Evolutionary conservation across 2,113 vertebrate genomes (phyloP), one percentile per base, ranked within the genome.

Genomic region (Leptodactylus fuscus): DNA sequence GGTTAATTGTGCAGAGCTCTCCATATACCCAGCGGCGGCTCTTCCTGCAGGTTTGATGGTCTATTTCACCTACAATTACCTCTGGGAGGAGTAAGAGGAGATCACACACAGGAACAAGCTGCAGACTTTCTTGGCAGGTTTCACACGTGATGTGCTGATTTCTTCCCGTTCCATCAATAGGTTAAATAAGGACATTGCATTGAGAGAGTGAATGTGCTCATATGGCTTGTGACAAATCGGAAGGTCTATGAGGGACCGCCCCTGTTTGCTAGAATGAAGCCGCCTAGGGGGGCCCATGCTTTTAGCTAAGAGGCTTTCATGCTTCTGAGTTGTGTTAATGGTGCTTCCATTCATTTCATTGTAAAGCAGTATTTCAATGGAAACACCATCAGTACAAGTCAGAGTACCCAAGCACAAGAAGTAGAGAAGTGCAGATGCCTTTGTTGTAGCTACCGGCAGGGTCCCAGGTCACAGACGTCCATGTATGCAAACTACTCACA

Each of bases 1-100:
- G 53, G 12, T 80, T 80, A 60, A 80, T 80, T 41, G 77, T 12
- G 36, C 77, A 24, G 65, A 71, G 65, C 18, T 44, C 24, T 29
- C 4, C 24, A 22, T 6, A 51, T 36, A 18, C 24, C 71, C 71
- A 83, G 82, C 82, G 94, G 94, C 94, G 88, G 90, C 95, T 95
- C 93, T 93, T 92, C 78, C 89, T 90, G 24, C 83, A 91, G 89
- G 90, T 92, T 96, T 98, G 97, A 97, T 97, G 97, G 97, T 98
- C 96, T 92, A 87, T 93, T 97, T 96, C 93, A 94, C 93, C 90
- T 94, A 87, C 91, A 88, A 91, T 91, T 92, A 89, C 80, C 87
- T 82, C 89, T 92, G 87, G 87, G 84, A 88, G 92, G 94, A 91
- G 91, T 87, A 87, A 87, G 84, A 84, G 88, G 91, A 85, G 95